Evolutionary conservation across 2,797 vertebrate genomes (phyloP).

Genomic region (Amazonetta brasiliensis): DNA sequence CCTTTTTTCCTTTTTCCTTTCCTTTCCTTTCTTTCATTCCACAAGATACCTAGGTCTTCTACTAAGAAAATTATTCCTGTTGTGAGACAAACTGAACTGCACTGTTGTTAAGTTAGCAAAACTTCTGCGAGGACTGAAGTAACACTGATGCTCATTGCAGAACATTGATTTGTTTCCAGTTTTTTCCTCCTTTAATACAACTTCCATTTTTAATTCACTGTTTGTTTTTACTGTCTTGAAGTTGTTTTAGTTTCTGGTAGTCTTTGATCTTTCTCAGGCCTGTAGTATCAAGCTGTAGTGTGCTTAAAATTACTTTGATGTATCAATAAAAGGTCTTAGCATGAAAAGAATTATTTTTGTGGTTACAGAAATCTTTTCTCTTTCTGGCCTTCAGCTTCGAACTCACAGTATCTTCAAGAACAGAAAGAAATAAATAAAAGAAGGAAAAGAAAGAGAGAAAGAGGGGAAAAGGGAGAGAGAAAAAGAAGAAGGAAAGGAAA

Average conservation of each 20-base stretch:
- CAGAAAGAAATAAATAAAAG: no score
- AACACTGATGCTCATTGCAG: not conserved
- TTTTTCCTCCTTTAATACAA: not conserved
- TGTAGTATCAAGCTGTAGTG: not conserved
- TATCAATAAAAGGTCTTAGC: not conserved
- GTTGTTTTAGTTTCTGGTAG: not conserved
- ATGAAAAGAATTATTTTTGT: not conserved
- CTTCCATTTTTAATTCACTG: not conserved
- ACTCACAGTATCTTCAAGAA: not conserved
- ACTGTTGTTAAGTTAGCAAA: not conserved
- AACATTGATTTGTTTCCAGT: not conserved
- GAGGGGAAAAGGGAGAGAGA: no score
- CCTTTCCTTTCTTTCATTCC: not conserved
- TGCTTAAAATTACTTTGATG: slow-evolving; percentile 20
- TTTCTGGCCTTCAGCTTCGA: not conserved
- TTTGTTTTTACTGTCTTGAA: not conserved
- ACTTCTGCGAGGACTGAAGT: not conserved
- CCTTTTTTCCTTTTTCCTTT: not conserved
- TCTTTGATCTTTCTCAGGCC: slow-evolving; percentile 3
- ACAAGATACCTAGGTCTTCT: not conserved
- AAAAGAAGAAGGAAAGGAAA: no score
- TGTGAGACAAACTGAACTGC: not conserved
- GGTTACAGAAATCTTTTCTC: not conserved
- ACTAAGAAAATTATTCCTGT: not conserved
- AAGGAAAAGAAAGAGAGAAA: no score